Evolutionary conservation across 2,113 vertebrate species (phyloP), one percentile per base, ranked within the genome.

Genomic region (Abramis brama): DNA sequence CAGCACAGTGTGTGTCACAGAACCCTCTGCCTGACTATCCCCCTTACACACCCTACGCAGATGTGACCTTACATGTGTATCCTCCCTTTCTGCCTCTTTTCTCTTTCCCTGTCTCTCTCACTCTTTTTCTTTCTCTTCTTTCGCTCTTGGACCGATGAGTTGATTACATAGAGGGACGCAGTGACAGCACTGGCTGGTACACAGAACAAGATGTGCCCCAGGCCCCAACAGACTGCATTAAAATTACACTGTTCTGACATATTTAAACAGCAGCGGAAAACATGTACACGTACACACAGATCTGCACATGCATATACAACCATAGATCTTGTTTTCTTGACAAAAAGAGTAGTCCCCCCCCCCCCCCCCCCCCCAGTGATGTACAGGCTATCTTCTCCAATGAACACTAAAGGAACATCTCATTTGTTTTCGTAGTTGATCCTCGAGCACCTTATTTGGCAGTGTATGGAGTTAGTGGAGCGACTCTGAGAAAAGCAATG

Each of bases 131-230:
- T 50, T 39, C 12, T 60, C 30, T 30, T 70, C 64, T 60, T 50
- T 62, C 39, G 68, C 77, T 33, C 50, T 83, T 82, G 73, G 87
- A 81, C 85, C 10, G 43, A 62, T 59, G 73, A 76, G 74, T 80
- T 74, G 87, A 71, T 86, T 85, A 85, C 83, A 83, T 77, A 86
- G 87, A 86, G 87, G 77, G 81, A 81, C 84, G 47, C 82, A 74
- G 90, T 66, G 91, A 92, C 89, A 82, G 90, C 83, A 23, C 87
- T 86, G 89, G 70, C 83, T 89, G 85, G 88, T 89, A 89, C 89
- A 88, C 33, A 71, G 86, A 87, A 75, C 66, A 80, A 82, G 85
- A 86, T 83, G 87, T 86, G 90, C 89, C 87, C 82, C 57, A 84
- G 87, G 88, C 88, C 87, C 68, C 36, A 74, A 80, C 85, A 87